Evolutionary conservation across 2,113 vertebrate genomes (phyloP).

Genomic region (Neolamprologus caudopunctatus): DNA sequence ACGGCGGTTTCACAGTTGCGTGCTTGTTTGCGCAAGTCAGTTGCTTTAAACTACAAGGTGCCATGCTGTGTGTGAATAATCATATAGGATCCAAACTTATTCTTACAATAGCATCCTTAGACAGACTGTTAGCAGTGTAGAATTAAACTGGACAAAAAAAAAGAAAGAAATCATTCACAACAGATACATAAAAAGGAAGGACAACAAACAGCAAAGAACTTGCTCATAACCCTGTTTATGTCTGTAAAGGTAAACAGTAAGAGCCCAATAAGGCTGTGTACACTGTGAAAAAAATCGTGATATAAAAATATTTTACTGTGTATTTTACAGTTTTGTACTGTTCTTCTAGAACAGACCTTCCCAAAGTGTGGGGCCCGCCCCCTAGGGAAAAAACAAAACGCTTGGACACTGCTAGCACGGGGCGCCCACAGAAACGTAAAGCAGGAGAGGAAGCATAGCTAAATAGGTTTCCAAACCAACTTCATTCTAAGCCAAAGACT

Average conservation of each 20-base stretch:
- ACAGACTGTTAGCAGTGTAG: neutral
- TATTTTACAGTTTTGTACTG: neutral
- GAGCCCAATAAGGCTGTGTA: neutral
- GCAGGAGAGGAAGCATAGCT: too few relatives aligned
- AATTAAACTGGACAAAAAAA: neutral
- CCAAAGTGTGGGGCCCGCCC: neutral
- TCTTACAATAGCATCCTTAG: neutral
- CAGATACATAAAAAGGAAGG: neutral
- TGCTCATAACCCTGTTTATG: neutral
- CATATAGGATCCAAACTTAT: neutral
- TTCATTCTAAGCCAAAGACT: too few relatives aligned
- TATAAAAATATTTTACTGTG: neutral
- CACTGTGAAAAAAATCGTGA: neutral
- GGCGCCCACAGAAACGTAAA: too few relatives aligned
- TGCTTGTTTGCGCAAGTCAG: neutral
- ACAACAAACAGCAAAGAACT: neutral
- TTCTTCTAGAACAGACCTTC: neutral
- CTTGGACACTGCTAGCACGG: too few relatives aligned
- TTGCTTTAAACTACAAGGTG: neutral
- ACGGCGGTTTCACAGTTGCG: neutral
- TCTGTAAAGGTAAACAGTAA: neutral
- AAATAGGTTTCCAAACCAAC: too few relatives aligned
- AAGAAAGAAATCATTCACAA: neutral
- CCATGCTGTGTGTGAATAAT: neutral
- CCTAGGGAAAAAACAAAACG: too few relatives aligned